Evolutionary conservation across 2,113 vertebrate genomes (phyloP).

Genomic region (Trogon surrucura): DNA sequence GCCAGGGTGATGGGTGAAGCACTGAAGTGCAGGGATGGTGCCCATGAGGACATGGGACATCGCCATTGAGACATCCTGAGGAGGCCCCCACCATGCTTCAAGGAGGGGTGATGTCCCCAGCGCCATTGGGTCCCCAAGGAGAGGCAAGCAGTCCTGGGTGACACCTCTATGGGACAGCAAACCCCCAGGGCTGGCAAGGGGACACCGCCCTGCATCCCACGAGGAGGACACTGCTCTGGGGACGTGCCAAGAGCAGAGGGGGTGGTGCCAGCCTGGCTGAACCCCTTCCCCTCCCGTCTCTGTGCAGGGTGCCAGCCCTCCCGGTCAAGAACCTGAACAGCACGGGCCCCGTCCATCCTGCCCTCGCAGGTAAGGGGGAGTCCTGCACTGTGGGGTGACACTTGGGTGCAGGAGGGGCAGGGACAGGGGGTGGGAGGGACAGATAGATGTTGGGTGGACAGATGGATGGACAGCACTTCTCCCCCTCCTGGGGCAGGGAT

Average conservation of each 20-base stretch:
- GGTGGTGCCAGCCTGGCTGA: background rate
- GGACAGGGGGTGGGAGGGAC: background rate
- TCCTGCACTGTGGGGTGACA: background rate
- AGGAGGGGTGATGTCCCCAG: background rate
- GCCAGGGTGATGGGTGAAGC: background rate
- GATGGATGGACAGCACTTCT: background rate
- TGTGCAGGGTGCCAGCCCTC: constrained; percentile 89
- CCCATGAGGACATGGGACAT: fast-evolving
- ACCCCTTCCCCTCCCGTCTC: background rate
- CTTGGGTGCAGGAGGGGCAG: background rate
- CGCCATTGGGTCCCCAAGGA: fast-evolving
- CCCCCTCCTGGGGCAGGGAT: constrained; percentile 80
- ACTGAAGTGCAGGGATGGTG: fast-evolving
- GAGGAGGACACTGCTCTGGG: background rate
- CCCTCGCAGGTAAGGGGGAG: constrained; percentile 85
- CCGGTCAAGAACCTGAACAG: constrained; percentile 96
- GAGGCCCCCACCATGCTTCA: fast-evolving
- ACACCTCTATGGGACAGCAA: background rate
- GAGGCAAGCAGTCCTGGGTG: background rate
- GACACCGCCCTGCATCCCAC: background rate
- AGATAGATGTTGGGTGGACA: background rate
- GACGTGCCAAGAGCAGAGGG: fast-evolving
- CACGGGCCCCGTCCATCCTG: constrained; percentile 91
- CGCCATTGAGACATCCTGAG: fast-evolving
- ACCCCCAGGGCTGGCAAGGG: background rate